A percentile compares a stretch with the other conserved stretches of the same genome.
These are phyloP conservation scores for Erebia ligea DNA, from an alignment of 2,888 invertebrate genomes.

Conservation along the genomic window DNA sequence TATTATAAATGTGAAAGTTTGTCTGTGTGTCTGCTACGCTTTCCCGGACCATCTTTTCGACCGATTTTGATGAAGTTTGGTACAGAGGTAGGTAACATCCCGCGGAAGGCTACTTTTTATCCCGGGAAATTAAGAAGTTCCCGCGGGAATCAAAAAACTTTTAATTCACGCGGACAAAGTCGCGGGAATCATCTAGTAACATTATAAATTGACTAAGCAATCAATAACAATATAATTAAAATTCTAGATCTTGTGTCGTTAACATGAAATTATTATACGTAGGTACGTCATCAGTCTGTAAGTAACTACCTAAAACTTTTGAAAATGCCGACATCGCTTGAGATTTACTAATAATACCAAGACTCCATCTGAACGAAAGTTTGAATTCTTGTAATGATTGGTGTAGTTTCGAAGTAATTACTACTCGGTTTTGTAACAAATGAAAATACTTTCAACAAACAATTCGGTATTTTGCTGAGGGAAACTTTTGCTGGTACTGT, in stretches of 20 bases:
- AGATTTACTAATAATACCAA: not conserved
- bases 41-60: no score
- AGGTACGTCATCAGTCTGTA: no score
- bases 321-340: not conserved
- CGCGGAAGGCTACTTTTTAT: no score
- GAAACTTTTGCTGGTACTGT: not conserved
- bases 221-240: not conserved
- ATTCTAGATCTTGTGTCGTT: not conserved
- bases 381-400: not conserved
- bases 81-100: no score
- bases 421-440: not conserved
- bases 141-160: no score
- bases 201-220: no score
- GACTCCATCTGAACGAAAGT: not conserved
- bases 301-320: not conserved
- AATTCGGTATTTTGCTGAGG: not conserved
- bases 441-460: not conserved
- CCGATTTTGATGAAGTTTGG: no score
- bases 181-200: no score
- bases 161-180: no score
- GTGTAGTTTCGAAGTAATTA: slow-evolving; percentile 4
- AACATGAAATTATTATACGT: not conserved
- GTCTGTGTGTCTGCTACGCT: no score
- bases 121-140: no score
- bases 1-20: no score